These are phyloP conservation scores for Coelopa pilipes DNA, from an alignment of 2,888 invertebrate species.

Conservation along the genomic window DNA sequence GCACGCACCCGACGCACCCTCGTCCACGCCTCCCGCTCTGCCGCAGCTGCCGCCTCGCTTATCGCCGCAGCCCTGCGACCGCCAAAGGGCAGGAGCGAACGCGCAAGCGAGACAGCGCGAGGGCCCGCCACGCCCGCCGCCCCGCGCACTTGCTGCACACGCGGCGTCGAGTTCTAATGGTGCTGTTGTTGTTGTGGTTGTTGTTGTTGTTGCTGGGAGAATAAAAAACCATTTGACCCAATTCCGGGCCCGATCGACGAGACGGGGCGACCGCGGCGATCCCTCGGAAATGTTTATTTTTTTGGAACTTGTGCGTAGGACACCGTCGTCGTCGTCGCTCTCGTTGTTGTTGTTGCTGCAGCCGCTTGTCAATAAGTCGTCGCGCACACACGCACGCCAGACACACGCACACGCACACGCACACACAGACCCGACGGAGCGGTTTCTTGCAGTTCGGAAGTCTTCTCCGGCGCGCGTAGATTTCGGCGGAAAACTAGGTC, in stretches of 20 bases:
- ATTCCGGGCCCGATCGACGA: background rate
- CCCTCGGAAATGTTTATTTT: too few species aligned
- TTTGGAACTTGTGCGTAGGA: too few species aligned
- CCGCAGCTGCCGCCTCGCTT: constrained; percentile 8
- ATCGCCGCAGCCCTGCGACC: constrained; percentile 25
- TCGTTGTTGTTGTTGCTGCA: background rate
- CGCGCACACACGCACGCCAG: background rate
- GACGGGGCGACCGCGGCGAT: too few species aligned
- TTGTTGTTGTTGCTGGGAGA: too few species aligned
- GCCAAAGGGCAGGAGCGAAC: background rate
- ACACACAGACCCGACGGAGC: too few species aligned
- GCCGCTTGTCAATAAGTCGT: constrained; percentile 6
- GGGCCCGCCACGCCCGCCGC: background rate
- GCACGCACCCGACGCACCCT: background rate
- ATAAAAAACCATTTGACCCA: constrained; percentile 11
- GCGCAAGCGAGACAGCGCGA: constrained; percentile 2
- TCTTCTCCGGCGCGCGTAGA: background rate
- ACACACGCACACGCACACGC: background rate
- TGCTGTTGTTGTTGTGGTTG: background rate
- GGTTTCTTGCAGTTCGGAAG: too few species aligned
- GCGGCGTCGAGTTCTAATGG: background rate
- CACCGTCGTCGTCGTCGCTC: constrained; percentile 4
- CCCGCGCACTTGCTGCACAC: constrained; percentile 3
- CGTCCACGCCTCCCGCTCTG: background rate
- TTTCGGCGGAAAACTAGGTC: constrained; percentile 10